Evolutionary conservation across 1,140 invertebrate genomes (phyloP).

Genomic region (Sitophilus oryzae): DNA sequence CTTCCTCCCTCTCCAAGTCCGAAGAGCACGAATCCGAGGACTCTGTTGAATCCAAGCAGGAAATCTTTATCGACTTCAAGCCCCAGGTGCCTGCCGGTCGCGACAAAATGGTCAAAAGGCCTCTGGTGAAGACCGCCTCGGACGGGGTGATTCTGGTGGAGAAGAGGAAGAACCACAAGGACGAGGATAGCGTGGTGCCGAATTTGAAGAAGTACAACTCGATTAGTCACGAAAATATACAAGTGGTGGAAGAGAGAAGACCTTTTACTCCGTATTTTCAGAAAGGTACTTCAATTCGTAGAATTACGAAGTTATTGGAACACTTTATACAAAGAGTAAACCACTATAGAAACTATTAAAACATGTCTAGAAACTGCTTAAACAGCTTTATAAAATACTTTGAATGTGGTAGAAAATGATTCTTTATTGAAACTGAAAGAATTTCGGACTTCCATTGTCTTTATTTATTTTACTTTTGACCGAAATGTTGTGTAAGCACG

Average conservation of each 20-base stretch:
- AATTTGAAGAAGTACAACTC: slow-evolving; percentile 50
- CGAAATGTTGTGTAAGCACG: no score
- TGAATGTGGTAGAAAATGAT: no score
- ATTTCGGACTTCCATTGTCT: no score
- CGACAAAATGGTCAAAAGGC: slow-evolving; percentile 47
- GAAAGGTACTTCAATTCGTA: slow-evolving; percentile 32
- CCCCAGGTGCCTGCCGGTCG: slow-evolving; percentile 52
- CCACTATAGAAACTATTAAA: no score
- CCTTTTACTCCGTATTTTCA: slow-evolving; percentile 46
- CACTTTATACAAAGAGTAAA: not conserved
- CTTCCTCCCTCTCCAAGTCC: slow-evolving; percentile 35
- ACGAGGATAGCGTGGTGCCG: slow-evolving; percentile 43
- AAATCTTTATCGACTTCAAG: slow-evolving; percentile 83
- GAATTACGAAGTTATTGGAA: not conserved
- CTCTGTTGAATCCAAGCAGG: slow-evolving; percentile 61
- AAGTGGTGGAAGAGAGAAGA: slow-evolving; percentile 29
- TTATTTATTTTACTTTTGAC: no score
- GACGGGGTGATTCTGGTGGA: slow-evolving; percentile 73
- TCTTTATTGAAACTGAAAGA: no score
- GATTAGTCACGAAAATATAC: slow-evolving; percentile 54
- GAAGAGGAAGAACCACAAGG: slow-evolving; percentile 46
- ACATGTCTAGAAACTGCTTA: no score
- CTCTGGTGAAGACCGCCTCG: slow-evolving; percentile 71
- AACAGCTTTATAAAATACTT: no score
- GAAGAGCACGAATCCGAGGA: slow-evolving; percentile 44